Evolutionary conservation across 2,888 invertebrate species (phyloP), one percentile per base, ranked within the genome.

Genomic region (Crioceris asparagi): DNA sequence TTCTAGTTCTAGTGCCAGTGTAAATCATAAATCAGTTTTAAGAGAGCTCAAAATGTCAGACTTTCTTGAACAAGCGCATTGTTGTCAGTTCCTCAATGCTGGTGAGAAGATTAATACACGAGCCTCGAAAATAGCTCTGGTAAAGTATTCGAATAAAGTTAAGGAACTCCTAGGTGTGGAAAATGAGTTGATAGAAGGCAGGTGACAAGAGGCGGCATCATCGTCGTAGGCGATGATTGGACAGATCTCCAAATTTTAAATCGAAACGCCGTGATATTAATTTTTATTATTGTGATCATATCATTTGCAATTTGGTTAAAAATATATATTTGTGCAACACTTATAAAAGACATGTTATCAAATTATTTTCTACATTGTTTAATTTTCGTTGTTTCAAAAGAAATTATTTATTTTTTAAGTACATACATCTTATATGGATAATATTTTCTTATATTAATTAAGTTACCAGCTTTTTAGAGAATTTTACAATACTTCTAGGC

Each of bases 131-230:
- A 81, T 87, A 51, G 77, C 81, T 35, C 74, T 90, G 38, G 79
- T 90, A 48, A 77, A 81, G 59, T 86, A 87, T 67, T 87, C 85
- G 52, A 85, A 87, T 55, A 82, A 79, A 61, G 81, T 90, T 49
- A 75, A 77, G 54, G 80, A 83, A 65, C 72, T 88, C 59, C 71
- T 88, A 54, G 84, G 82, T 60, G 81, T 87, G 40, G 86, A 87
- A 66, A 79, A 78, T 45, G 75, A 81, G 47, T 66, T 77, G 47
- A 76, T 85, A 64, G 61, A 61, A 42, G 59, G 65, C 36, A 70
- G 72, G 66, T 71, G 71, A 72, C 71, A 40, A 38, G 33, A 29
- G 40, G 43, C 27, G 11, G 26, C n/a, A 11, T 25, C 12, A 12
- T 25, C n/a, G 12, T 25, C n/a, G 12, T 25, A 3, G 26, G 26